Percentiles rank a stretch among this genome's conserved stretches.
Conservation (phyloP, 2,113 vertebrate species). For the Nerophis lumbriciformis region DNA sequence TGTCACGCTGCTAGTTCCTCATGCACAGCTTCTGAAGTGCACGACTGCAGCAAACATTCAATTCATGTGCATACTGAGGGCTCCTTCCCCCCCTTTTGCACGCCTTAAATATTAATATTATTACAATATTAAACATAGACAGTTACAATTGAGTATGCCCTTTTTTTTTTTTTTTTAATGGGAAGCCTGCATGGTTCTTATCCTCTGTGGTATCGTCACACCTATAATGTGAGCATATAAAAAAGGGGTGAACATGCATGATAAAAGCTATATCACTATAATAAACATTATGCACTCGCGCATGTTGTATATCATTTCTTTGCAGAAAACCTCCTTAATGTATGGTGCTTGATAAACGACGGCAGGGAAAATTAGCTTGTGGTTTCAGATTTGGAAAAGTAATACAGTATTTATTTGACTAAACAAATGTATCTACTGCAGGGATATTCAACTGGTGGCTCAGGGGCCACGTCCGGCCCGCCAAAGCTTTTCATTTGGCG, state of each 20-base stretch:
- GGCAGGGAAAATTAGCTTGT: slow-evolving; percentile 12
- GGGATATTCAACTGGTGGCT: too few relatives aligned
- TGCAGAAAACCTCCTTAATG: slow-evolving; percentile 27
- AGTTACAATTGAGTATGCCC: slow-evolving; percentile 6
- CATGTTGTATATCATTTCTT: slow-evolving; percentile 18
- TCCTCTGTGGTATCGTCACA: slow-evolving; percentile 8
- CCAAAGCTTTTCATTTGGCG: too few relatives aligned
- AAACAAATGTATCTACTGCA: too few relatives aligned
- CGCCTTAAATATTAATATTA: slow-evolving; percentile 14
- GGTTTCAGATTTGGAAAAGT: slow-evolving; percentile 4
- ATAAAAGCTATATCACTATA: neutral
- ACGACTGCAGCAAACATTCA: slow-evolving; percentile 27
- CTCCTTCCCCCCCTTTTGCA: slow-evolving; percentile 4
- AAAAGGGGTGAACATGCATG: slow-evolving; percentile 2
- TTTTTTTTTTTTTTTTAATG: neutral
- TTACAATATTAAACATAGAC: slow-evolving; percentile 20
- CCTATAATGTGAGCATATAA: neutral
- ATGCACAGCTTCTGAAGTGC: slow-evolving; percentile 45
- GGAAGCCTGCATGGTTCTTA: neutral
- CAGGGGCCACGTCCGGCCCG: too few relatives aligned
- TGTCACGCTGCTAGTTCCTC: slow-evolving; percentile 50
- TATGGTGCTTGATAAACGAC: slow-evolving; percentile 44
- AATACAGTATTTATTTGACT: too few relatives aligned
- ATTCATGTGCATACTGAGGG: slow-evolving; percentile 15
- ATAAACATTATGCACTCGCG: slow-evolving; percentile 17